Evolutionary conservation across 1,140 invertebrate genomes (phyloP).

Genomic region (Antheraea mylitta): DNA sequence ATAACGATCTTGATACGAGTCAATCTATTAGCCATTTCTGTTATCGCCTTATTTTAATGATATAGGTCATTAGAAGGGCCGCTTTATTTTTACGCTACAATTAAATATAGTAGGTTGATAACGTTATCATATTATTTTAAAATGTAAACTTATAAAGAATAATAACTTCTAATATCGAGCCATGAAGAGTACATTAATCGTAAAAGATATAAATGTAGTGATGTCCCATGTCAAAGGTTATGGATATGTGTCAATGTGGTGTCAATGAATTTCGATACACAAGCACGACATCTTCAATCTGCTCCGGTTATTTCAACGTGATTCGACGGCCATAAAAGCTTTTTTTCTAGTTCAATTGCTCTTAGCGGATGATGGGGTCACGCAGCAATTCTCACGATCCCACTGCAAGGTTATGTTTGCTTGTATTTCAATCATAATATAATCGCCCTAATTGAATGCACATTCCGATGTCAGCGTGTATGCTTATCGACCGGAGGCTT

Average conservation of each 20-base stretch:
- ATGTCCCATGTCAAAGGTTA: conserved; percentile 38
- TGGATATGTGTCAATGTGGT: conserved; percentile 19
- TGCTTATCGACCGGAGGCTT: conserved; percentile 15
- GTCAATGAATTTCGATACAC: conserved; percentile 35
- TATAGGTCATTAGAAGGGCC: no score
- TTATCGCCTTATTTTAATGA: no score
- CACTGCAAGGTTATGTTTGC: conserved; percentile 30
- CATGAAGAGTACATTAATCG: conserved; percentile 11
- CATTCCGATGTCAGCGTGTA: background rate
- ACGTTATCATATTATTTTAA: background rate
- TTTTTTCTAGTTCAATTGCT: conserved; percentile 34
- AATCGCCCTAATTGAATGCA: background rate
- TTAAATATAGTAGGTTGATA: background rate
- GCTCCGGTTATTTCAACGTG: conserved; percentile 32
- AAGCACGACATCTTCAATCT: conserved; percentile 1
- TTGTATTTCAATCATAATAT: conserved; percentile 14
- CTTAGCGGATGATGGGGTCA: conserved; percentile 41
- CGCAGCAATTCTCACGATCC: conserved; percentile 24
- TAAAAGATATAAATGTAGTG: conserved; percentile 14
- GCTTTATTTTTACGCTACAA: background rate
- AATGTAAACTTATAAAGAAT: background rate
- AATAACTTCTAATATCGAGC: background rate
- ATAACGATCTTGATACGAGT: no score
- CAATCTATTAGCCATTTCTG: no score
- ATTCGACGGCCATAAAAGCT: conserved; percentile 47